phyloP scores from a whole-genome alignment of 2,888 invertebrate genomes.

The Pemphredon lugubris region DNA sequence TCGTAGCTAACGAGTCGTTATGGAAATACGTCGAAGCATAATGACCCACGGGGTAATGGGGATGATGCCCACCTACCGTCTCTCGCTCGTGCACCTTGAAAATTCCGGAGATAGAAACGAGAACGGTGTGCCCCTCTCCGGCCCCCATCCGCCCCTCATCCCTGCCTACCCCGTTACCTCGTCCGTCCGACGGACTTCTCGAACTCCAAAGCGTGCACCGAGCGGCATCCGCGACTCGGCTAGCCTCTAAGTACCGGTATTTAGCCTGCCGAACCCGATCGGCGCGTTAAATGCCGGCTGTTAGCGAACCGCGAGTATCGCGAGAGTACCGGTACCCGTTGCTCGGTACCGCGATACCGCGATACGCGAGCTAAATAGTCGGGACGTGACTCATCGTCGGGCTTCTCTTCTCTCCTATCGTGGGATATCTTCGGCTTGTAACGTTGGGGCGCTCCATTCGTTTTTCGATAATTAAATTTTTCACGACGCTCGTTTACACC shows the following conservation, averaged over 20 bases:
- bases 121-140: conserved; percentile 37
- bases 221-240: conserved; percentile 5
- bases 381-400: conserved; percentile 37
- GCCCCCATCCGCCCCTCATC: too few species aligned
- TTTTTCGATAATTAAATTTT: conserved; percentile 23
- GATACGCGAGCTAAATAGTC: conserved; percentile 33
- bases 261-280: conserved; percentile 40
- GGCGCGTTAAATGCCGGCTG: conserved; percentile 7
- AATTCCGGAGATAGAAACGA: conserved; percentile 53
- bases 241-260: conserved; percentile 44
- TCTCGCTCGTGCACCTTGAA: conserved; percentile 38
- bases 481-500: background rate
- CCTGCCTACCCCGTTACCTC: too few species aligned
- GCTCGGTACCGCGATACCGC: too few species aligned
- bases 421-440: conserved; percentile 36
- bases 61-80: conserved; percentile 71
- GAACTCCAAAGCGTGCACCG: background rate
- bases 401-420: conserved; percentile 36
- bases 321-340: conserved; percentile 29
- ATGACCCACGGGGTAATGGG: conserved; percentile 77
- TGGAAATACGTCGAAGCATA: conserved; percentile 78
- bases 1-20: conserved; percentile 74
- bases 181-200: too few species aligned
- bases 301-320: conserved; percentile 27
- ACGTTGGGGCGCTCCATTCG: background rate